Evolutionary conservation across 2,797 vertebrate genomes (phyloP).

Genomic region (Arremon aurantiirostris): DNA sequence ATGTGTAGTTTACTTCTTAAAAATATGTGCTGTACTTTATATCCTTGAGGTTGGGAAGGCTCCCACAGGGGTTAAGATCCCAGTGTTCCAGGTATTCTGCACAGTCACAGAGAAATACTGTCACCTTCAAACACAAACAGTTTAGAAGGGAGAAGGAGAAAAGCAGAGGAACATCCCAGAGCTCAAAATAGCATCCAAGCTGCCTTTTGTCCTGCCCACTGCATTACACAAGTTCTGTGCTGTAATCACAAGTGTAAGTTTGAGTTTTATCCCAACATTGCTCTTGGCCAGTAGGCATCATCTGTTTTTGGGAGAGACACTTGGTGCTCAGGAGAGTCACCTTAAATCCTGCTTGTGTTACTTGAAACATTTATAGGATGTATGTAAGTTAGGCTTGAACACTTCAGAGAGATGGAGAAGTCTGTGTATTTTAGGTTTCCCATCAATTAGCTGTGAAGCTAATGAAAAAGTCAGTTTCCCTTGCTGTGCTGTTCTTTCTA

Average conservation of each 20-base stretch:
- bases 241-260: background rate
- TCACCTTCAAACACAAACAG: background rate
- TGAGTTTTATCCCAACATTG: background rate
- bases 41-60: background rate
- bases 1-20: background rate
- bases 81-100: background rate
- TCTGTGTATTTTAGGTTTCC: background rate
- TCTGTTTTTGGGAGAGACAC: background rate
- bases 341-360: background rate
- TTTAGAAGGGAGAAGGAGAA: background rate
- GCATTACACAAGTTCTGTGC: background rate
- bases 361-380: background rate
- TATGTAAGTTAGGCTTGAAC: background rate
- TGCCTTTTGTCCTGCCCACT: background rate
- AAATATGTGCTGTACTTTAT: background rate
- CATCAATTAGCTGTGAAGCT: background rate
- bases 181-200: background rate
- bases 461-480: background rate
- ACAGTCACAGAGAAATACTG: background rate
- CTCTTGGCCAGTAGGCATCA: background rate
- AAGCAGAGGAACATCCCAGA: background rate
- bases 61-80: background rate
- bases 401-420: background rate
- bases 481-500: background rate
- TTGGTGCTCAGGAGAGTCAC: background rate